Conservation (phyloP, 2,797 vertebrate species). For the Synaphobranchus kaupii region DNA sequence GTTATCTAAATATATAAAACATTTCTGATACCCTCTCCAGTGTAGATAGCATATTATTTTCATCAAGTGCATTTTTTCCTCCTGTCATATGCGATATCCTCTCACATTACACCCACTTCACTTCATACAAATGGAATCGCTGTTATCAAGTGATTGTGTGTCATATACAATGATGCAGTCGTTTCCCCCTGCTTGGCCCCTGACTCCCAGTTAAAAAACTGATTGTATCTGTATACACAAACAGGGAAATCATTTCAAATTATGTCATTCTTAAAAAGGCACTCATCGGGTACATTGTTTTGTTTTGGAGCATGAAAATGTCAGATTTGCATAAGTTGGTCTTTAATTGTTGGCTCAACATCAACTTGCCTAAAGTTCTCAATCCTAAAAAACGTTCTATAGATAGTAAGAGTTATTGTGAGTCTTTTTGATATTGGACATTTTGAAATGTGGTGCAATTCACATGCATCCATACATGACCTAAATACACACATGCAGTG, state of each 20-base stretch:
- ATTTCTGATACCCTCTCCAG: not conserved
- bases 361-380: too few species aligned
- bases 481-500: not conserved
- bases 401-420: not conserved
- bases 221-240: not conserved
- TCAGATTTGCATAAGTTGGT: constrained; percentile 7
- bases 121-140: not conserved
- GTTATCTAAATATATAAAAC: not conserved
- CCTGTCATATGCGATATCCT: not conserved
- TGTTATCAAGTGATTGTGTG: constrained; percentile 8
- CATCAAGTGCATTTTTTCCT: not conserved
- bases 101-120: not conserved
- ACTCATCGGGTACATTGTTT: too few species aligned
- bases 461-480: not conserved
- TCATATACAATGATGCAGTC: too few species aligned
- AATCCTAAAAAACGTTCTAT: not conserved
- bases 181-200: not conserved
- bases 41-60: not conserved
- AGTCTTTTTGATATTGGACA: not conserved
- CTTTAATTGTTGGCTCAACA: not conserved
- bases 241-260: not conserved
- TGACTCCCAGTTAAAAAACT: not conserved
- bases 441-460: not conserved
- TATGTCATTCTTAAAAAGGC: not conserved
- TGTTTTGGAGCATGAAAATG: not conserved